Base-by-base conservation (phyloP, 2,113 vertebrate species). In the Piprites chloris region DNA sequence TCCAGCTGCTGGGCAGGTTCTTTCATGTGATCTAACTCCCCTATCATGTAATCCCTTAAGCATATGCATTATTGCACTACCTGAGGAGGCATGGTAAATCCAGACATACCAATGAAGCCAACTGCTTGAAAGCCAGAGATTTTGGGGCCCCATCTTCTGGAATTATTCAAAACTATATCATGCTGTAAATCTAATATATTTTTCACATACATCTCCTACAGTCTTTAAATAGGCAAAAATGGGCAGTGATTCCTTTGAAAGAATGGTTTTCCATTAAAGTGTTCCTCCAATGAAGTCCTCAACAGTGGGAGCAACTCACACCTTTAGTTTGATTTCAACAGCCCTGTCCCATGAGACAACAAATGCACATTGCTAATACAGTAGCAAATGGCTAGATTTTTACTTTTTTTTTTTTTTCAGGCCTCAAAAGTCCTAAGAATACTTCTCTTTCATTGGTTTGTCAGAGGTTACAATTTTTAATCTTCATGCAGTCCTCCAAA, bases 101-200 rank as follows among this genome's bases (percentile, higher is more conserved):
- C 68, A 95, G 47, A 63, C 8, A 71, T 63, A 21, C 7, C 63
- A 84, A 50, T 23, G 39, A 89, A 82, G 41, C 23, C 35, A 77
- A 5, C 3, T 74, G 26, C 52, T 58, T 77, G 65, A 90, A 91
- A 85, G 41, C 8, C 28, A 50, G 35, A 18, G 78, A 28, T 63
- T 59, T 33, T 39, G 39, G 19, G 28, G 26, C 27, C 65, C 9
- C 11, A 22, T 42, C 16, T 86, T 83, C 55, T 89, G 61, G 42
- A 90, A 55, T 67, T 71, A 84, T 52, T 95, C 88, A 67, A 88
- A 77, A 80, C 12, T 67, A 37, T 52, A 74, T 67, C 17, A 89
- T 74, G 72, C 18, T 55, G 65, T 81, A 93, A 89, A 84, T 63
- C 23, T 13, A 85, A 85, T n/a, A 26, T 9, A 18, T 66, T 86